phyloP scores from a whole-genome alignment of 2,113 vertebrate species.

The Aptenodytes forsteri region DNA sequence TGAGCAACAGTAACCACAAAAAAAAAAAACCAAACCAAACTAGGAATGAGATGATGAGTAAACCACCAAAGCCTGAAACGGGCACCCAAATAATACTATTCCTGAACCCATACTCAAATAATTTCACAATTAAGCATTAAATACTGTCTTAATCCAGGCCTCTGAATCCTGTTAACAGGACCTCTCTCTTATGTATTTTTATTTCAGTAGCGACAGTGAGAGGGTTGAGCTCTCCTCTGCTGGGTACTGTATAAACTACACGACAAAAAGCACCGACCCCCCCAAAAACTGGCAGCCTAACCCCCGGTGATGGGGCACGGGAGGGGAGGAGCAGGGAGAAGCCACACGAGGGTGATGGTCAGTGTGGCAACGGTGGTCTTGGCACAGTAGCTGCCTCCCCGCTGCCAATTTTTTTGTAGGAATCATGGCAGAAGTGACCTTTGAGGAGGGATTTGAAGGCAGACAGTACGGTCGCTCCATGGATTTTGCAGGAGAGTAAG shows the following conservation, averaged over 20 bases:
- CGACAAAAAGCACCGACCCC: fast-evolving
- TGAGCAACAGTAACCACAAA: background rate
- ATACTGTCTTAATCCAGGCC: background rate
- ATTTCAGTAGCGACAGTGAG: fast-evolving
- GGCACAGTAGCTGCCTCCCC: background rate
- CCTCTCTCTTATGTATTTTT: fast-evolving
- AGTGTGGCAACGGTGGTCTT: fast-evolving
- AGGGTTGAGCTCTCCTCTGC: background rate
- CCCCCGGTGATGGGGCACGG: fast-evolving
- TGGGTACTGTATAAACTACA: fast-evolving
- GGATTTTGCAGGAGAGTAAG: background rate
- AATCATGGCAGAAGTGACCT: background rate
- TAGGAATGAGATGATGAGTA: background rate
- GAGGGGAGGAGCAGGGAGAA: background rate
- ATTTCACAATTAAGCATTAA: background rate
- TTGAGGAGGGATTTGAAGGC: background rate
- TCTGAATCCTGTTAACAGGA: no score
- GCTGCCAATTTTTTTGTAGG: background rate
- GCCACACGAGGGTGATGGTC: fast-evolving
- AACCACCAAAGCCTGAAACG: background rate
- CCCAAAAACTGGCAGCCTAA: fast-evolving
- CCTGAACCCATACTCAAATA: background rate
- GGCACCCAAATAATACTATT: background rate
- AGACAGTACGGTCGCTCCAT: fast-evolving
- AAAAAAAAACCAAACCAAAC: background rate